phyloP scores from a whole-genome alignment of 1,140 invertebrate species.

The Trypoxylus dichotomus region DNA sequence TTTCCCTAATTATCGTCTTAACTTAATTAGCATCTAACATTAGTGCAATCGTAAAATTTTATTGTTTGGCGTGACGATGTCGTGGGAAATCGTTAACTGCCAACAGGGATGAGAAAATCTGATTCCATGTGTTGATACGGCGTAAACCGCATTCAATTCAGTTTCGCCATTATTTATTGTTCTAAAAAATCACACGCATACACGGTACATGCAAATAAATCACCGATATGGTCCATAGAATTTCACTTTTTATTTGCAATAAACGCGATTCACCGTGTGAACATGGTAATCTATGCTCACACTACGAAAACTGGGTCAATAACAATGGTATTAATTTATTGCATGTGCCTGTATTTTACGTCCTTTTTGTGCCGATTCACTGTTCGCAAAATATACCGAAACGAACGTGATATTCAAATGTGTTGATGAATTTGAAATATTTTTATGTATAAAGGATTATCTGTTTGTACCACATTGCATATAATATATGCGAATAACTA shows the following conservation, averaged over 20 bases:
- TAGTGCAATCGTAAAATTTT: not conserved
- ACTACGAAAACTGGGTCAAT: conserved; percentile 8
- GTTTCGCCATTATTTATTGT: conserved; percentile 15
- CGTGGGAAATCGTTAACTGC: not conserved
- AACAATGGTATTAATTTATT: conserved; percentile 25
- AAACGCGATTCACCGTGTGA: conserved; percentile 19
- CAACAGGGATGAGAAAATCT: not conserved
- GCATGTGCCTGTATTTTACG: not conserved
- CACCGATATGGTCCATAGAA: conserved; percentile 10
- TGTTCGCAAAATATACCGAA: not conserved
- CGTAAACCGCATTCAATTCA: conserved; percentile 3
- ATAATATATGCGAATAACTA: too few relatives aligned
- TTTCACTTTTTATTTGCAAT: conserved; percentile 24
- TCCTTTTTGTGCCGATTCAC: not conserved
- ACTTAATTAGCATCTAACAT: not conserved
- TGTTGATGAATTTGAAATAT: not conserved
- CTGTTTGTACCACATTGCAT: not conserved
- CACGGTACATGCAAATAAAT: not conserved
- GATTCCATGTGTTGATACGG: not conserved
- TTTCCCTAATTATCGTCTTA: not conserved
- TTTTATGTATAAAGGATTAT: not conserved
- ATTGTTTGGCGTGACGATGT: not conserved
- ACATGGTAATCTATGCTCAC: conserved; percentile 12
- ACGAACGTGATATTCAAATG: not conserved
- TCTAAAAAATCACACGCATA: conserved; percentile 23